phyloP scores from a whole-genome alignment of 1,140 invertebrate genomes.

The Drosophila virilis region DNA sequence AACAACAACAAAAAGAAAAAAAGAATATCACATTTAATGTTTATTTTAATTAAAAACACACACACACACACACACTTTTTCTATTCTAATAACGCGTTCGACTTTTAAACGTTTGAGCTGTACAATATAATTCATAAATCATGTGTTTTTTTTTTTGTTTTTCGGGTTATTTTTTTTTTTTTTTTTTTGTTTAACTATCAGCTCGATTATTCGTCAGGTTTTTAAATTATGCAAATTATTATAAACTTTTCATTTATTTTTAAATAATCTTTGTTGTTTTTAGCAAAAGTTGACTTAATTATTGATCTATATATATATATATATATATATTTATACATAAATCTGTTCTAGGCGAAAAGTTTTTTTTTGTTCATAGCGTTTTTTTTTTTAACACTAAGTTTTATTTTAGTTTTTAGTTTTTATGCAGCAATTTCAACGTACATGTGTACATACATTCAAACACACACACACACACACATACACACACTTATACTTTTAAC shows the following conservation, averaged over 20 bases:
- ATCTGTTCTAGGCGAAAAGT: slow-evolving; percentile 17
- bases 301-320: slow-evolving; percentile 8
- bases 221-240: not conserved
- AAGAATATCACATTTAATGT: slow-evolving; percentile 16
- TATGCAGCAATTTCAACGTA: not conserved
- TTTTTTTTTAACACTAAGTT: slow-evolving; percentile 12
- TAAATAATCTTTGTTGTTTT: slow-evolving; percentile 15
- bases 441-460: not conserved
- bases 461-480: slow-evolving; percentile 2
- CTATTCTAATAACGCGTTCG: slow-evolving; percentile 12
- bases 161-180: not conserved
- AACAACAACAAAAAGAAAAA: not conserved
- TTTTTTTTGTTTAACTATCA: not conserved
- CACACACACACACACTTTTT: not conserved
- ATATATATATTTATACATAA: not conserved
- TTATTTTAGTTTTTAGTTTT: slow-evolving; percentile 13
- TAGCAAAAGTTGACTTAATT: slow-evolving; percentile 10
- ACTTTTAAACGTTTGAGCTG: slow-evolving; percentile 1
- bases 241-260: not conserved
- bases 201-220: slow-evolving; percentile 11
- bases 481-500: not conserved
- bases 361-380: slow-evolving; percentile 7
- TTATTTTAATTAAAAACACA: slow-evolving; percentile 25
- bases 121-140: slow-evolving; percentile 1
- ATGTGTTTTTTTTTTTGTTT: not conserved